Conservation (phyloP, 2,113 vertebrate species). For the Nettapus auritus region DNA sequence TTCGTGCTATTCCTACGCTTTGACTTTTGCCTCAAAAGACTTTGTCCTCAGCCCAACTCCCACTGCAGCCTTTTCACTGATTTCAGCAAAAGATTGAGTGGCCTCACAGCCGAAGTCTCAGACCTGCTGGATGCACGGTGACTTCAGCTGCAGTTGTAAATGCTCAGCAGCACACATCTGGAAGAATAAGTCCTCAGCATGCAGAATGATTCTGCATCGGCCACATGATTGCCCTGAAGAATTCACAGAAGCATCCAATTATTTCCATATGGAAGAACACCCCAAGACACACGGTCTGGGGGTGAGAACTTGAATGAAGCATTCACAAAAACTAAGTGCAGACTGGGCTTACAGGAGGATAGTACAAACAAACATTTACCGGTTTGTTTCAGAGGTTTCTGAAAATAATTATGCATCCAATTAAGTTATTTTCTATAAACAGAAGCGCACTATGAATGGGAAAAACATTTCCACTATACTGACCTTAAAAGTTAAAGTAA, state of each 20-base stretch:
- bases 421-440: neutral
- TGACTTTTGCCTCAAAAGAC: neutral
- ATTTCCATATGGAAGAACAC: neutral
- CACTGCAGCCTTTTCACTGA: neutral
- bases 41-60: neutral
- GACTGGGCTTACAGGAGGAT: neutral
- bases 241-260: neutral
- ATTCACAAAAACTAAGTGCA: neutral
- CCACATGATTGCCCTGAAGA: neutral
- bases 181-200: neutral
- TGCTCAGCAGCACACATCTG: neutral
- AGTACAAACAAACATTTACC: neutral
- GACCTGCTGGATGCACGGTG: neutral
- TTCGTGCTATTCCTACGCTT: neutral
- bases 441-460: neutral
- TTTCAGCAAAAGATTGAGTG: neutral
- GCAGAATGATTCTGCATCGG: neutral
- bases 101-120: neutral
- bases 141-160: neutral
- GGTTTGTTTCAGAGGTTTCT: neutral
- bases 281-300: neutral
- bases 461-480: neutral
- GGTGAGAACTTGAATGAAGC: neutral
- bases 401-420: accelerated
- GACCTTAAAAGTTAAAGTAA: neutral